phyloP scores from a whole-genome alignment of 2,113 vertebrate species.

The Takifugu bimaculatus region DNA sequence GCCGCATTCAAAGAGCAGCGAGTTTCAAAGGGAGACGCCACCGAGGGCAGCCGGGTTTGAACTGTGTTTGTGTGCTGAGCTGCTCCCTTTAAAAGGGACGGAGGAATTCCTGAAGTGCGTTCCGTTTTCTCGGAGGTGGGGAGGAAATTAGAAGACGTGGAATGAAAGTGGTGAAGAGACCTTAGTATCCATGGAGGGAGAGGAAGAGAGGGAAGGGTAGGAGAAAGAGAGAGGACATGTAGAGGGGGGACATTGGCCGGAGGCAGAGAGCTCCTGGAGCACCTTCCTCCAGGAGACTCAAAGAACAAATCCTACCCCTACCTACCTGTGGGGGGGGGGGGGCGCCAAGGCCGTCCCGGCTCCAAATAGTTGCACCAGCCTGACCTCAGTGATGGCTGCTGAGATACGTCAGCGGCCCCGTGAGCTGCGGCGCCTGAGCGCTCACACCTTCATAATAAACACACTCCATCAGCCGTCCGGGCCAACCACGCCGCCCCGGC shows the following conservation, averaged over 20 bases:
- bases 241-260: constrained; percentile 52
- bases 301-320: constrained; percentile 49
- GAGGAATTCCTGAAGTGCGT: constrained; percentile 61
- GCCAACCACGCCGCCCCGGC: constrained; percentile 74
- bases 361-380: constrained; percentile 58
- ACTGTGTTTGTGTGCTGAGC: constrained; percentile 67
- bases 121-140: constrained; percentile 38
- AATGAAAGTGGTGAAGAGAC: constrained; percentile 21
- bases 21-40: constrained; percentile 66
- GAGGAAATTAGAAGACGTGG: constrained; percentile 41
- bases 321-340: constrained; percentile 50
- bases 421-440: constrained; percentile 49
- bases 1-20: constrained; percentile 69
- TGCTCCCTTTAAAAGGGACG: constrained; percentile 29
- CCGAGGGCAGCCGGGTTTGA: constrained; percentile 71
- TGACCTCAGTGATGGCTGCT: constrained; percentile 57
- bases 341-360: constrained; percentile 22
- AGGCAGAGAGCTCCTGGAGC: constrained; percentile 30
- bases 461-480: constrained; percentile 77
- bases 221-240: constrained; percentile 30
- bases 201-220: constrained; percentile 15
- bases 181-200: constrained; percentile 19
- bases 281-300: constrained; percentile 52
- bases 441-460: constrained; percentile 76
- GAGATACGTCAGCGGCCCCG: constrained; percentile 60